phyloP scores from a whole-genome alignment of 2,888 invertebrate genomes.

The Cyclophora punctaria region DNA sequence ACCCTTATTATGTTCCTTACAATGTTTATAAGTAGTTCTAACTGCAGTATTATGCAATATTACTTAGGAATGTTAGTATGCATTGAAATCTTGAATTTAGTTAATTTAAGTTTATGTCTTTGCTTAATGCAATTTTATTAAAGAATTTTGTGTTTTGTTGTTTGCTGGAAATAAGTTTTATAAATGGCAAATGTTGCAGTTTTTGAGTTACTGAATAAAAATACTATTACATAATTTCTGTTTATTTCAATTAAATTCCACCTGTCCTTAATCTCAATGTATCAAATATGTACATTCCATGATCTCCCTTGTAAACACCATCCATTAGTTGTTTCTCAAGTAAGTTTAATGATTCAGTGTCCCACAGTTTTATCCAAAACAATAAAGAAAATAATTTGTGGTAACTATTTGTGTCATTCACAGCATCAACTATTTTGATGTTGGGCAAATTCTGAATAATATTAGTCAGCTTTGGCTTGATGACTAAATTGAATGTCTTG shows the following conservation, averaged over 20 bases:
- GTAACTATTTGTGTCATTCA: constrained; percentile 52
- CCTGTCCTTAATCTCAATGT: constrained; percentile 50
- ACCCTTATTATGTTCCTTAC: constrained; percentile 1
- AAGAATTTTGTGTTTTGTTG: constrained; percentile 20
- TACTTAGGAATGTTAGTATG: no score
- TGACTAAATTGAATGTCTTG: constrained; percentile 58
- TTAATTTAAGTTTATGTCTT: neutral
- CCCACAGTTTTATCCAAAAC: constrained; percentile 68
- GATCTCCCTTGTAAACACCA: constrained; percentile 43
- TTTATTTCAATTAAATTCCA: constrained; percentile 19
- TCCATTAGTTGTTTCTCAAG: constrained; percentile 54
- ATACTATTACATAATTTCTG: constrained; percentile 18
- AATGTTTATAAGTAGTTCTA: no score
- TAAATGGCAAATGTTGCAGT: constrained; percentile 25
- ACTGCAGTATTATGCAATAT: constrained; percentile 20
- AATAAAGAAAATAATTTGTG: constrained; percentile 71
- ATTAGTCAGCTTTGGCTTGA: constrained; percentile 51
- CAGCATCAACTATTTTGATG: constrained; percentile 49
- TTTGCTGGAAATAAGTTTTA: constrained; percentile 25
- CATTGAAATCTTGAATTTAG: no score
- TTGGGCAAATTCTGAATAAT: constrained; percentile 66
- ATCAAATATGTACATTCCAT: constrained; percentile 56
- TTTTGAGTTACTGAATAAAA: constrained; percentile 42
- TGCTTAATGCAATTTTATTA: constrained; percentile 12
- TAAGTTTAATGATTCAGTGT: constrained; percentile 51